phyloP scores from a whole-genome alignment of 2,113 vertebrate species.

The Caretta caretta region DNA sequence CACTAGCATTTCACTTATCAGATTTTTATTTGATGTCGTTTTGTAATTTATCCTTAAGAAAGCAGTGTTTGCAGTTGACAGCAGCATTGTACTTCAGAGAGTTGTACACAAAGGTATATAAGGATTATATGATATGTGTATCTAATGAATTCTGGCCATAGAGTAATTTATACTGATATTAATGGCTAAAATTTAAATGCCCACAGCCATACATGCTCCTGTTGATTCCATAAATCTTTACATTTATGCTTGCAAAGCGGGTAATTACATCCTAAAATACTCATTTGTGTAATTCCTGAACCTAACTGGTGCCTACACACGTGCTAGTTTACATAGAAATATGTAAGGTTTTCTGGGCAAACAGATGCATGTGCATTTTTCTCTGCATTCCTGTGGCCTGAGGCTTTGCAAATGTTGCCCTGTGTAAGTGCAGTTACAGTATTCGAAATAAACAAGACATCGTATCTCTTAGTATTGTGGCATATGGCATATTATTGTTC shows the following conservation, averaged over 20 bases:
- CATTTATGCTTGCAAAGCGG: background rate
- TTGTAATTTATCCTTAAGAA: background rate
- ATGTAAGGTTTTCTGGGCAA: background rate
- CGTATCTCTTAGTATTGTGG: conserved; percentile 7
- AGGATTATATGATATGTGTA: background rate
- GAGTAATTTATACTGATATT: background rate
- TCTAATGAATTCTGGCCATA: background rate
- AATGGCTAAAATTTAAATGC: background rate
- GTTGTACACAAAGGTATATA: background rate
- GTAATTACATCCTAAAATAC: background rate
- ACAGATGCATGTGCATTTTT: background rate
- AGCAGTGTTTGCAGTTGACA: background rate
- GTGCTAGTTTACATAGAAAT: background rate
- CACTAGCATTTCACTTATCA: background rate
- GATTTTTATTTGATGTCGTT: background rate
- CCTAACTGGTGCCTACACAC: background rate
- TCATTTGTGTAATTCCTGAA: background rate
- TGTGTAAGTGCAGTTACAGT: background rate
- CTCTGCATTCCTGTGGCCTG: background rate
- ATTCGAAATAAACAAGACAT: conserved; percentile 21
- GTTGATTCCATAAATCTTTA: background rate
- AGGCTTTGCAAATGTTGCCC: background rate
- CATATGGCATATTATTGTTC: conserved; percentile 28
- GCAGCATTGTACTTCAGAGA: background rate
- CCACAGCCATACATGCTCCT: background rate